phyloP scores from a whole-genome alignment of 2,888 invertebrate genomes.

The Quadroppia sp. region DNA sequence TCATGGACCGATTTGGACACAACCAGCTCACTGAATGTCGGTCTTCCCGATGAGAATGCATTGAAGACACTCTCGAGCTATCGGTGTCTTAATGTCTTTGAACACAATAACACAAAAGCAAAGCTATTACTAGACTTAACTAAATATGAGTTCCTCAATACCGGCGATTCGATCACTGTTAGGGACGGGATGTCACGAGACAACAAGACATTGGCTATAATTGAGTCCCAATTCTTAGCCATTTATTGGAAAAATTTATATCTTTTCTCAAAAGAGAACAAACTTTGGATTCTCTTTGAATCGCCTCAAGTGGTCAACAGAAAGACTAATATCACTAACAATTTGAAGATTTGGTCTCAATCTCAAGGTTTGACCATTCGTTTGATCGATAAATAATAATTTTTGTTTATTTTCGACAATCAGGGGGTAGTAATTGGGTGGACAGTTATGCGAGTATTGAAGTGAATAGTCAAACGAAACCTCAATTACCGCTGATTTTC shows the following conservation, averaged over 20 bases:
- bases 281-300: constrained; percentile 10
- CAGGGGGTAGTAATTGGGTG: not conserved
- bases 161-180: not conserved
- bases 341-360: not conserved
- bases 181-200: not conserved
- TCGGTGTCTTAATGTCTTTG: not conserved
- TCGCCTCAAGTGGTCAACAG: constrained; percentile 8
- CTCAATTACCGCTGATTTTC: not conserved
- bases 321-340: not conserved
- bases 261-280: not conserved
- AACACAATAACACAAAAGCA: not conserved
- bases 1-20: not conserved
- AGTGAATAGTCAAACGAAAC: not conserved
- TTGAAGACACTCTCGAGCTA: not conserved
- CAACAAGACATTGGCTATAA: not conserved
- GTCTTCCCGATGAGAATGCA: not conserved
- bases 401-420: not conserved
- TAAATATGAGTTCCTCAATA: not conserved
- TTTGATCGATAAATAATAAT: not conserved
- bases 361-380: constrained; percentile 16
- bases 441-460: not conserved
- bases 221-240: not conserved
- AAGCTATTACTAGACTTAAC: not conserved
- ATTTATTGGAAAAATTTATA: constrained; percentile 3
- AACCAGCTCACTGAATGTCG: not conserved